A percentile compares a stretch with the other conserved stretches of the same genome.
These are phyloP conservation scores for Temnothorax ravouxi DNA, from an alignment of 2,888 invertebrate species.

Conservation along the genomic window DNA sequence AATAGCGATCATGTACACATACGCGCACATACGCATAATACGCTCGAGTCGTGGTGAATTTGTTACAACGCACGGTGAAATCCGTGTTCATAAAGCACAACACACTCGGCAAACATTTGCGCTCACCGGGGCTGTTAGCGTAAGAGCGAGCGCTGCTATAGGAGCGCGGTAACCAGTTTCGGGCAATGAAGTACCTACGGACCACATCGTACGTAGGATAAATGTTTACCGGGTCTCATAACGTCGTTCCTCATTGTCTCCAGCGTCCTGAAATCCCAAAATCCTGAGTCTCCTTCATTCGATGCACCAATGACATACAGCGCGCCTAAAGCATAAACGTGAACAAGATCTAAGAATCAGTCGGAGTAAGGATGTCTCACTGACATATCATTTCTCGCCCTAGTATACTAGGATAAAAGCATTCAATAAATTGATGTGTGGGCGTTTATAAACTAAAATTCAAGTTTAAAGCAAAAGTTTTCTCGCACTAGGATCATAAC, in stretches of 20 bases:
- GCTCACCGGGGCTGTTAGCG: conserved; percentile 34
- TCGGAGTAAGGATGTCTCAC: neutral
- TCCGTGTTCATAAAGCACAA: conserved; percentile 65
- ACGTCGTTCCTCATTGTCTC: conserved; percentile 61
- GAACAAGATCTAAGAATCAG: neutral
- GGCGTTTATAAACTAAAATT: neutral
- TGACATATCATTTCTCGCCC: neutral
- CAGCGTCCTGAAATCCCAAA: conserved; percentile 27
- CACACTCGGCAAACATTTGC: conserved; percentile 65
- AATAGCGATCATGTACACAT: conserved; percentile 24
- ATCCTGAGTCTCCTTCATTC: conserved; percentile 21
- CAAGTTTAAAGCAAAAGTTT: neutral
- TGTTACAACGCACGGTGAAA: conserved; percentile 39
- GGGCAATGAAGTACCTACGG: conserved; percentile 51
- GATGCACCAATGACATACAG: neutral
- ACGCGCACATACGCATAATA: neutral
- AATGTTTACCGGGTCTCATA: conserved; percentile 64
- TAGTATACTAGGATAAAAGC: neutral
- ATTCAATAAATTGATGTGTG: neutral
- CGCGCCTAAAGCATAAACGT: neutral
- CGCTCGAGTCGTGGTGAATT: conserved; percentile 7
- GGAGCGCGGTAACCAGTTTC: conserved; percentile 52
- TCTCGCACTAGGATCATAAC: neutral
- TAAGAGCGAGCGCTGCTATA: conserved; percentile 21
- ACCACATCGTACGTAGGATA: conserved; percentile 56